A percentile compares a stretch with the other conserved stretches of the same genome.
Conservation (phyloP, 2,113 vertebrate genomes). For the Xenopus tropicalis region UCB_Xtro_10.0 CM004447.2:109362501-109363000, state of each 20-base stretch:
- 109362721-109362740: neutral
- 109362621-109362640: slow-evolving; percentile 12
- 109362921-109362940: too few relatives aligned
- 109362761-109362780: neutral
- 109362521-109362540: slow-evolving; percentile 4
- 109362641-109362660: slow-evolving; percentile 7
- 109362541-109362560: slow-evolving; percentile 17
- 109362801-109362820: neutral
- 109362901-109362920: too few relatives aligned
- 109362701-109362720: slow-evolving; percentile 3
- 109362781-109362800: neutral
- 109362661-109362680: neutral
- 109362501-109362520: slow-evolving; percentile 11
- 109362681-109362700: neutral
- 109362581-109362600: neutral
- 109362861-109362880: too few relatives aligned
- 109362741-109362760: neutral
- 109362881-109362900: too few relatives aligned
- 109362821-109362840: slow-evolving; percentile 3
- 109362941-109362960: too few relatives aligned
- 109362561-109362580: neutral
- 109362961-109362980: too few relatives aligned
- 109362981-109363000: too few relatives aligned
- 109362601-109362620: neutral
- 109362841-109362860: neutral